phyloP scores from a whole-genome alignment of 2,113 vertebrate species.

The Neolamprologus brichardi region DNA sequence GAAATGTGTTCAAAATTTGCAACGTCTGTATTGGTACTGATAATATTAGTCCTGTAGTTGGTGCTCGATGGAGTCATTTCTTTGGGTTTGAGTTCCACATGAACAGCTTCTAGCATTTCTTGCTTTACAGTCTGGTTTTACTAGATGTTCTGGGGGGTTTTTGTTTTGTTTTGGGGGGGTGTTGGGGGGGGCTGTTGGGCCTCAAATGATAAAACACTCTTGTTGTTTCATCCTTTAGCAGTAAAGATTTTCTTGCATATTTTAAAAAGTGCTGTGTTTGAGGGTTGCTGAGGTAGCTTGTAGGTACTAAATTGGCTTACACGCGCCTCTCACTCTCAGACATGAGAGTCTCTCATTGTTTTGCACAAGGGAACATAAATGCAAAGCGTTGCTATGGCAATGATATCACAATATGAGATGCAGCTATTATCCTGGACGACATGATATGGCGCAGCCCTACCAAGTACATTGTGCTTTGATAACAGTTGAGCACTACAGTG shows the following conservation, averaged over 20 bases:
- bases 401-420: neutral
- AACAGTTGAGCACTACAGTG: neutral
- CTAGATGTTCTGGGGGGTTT: rapidly evolving
- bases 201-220: neutral
- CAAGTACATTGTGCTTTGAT: neutral
- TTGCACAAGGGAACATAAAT: neutral
- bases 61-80: neutral
- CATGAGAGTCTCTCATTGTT: neutral
- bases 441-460: neutral
- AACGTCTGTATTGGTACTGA: neutral
- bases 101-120: neutral
- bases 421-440: neutral
- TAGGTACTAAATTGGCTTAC: neutral
- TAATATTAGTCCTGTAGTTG: neutral
- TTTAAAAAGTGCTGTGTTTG: neutral
- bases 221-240: neutral
- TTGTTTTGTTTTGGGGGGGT: neutral
- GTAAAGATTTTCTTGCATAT: neutral
- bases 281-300: neutral
- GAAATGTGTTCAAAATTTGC: neutral
- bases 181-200: rapidly evolving
- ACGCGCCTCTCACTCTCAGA: neutral
- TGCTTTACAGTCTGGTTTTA: neutral
- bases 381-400: neutral
- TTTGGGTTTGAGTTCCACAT: neutral